Evolutionary conservation across 2,113 vertebrate genomes (phyloP).

Genomic region (Syrrhaptes paradoxus): DNA sequence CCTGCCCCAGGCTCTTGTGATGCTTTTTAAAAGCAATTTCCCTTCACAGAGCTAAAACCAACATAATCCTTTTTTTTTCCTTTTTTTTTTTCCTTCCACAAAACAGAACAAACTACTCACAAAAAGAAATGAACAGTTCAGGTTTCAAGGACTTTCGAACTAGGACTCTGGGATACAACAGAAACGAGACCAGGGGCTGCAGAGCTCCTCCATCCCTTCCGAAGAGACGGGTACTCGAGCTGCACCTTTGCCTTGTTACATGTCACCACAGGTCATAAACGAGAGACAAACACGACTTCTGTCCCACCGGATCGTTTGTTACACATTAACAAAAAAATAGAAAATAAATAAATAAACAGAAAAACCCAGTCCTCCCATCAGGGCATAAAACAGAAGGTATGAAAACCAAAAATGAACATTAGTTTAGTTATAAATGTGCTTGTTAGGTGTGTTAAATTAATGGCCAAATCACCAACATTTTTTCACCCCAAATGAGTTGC

Average conservation of each 20-base stretch:
- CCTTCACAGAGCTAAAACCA: not conserved
- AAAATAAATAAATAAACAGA: constrained; percentile 48
- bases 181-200: constrained; percentile 43
- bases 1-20: not conserved
- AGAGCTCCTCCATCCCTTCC: constrained; percentile 15
- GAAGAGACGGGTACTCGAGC: constrained; percentile 17
- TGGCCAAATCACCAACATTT: constrained; percentile 66
- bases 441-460: constrained; percentile 53
- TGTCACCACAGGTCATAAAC: constrained; percentile 67
- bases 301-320: constrained; percentile 51
- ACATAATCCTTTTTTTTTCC: not conserved
- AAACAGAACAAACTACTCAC: constrained; percentile 55
- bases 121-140: constrained; percentile 59
- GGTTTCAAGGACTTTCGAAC: constrained; percentile 47
- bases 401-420: constrained; percentile 72
- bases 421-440: constrained; percentile 63
- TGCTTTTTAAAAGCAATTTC: not conserved
- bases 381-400: constrained; percentile 73
- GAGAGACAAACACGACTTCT: constrained; percentile 72
- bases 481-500: constrained; percentile 53
- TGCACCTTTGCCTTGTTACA: constrained; percentile 33
- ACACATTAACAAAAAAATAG: constrained; percentile 71
- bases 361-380: constrained; percentile 66
- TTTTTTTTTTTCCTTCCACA: not conserved
- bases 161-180: constrained; percentile 43